Evolutionary conservation across 2,113 vertebrate species (phyloP).

Genomic region (Myrmecobius fasciatus): DNA sequence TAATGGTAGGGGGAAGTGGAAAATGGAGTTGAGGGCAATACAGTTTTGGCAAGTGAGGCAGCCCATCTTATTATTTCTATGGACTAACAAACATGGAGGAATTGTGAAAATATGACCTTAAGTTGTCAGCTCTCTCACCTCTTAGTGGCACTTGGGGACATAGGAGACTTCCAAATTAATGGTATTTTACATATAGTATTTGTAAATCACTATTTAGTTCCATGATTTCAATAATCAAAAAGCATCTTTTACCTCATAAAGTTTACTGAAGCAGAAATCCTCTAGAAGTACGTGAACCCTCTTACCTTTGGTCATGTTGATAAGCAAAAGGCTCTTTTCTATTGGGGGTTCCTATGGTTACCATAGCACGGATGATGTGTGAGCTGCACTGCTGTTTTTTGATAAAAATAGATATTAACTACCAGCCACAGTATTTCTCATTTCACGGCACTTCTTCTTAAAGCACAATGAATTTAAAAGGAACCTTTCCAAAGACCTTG

Average conservation of each 20-base stretch:
- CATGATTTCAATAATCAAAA: conserved; percentile 64
- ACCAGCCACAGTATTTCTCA: conserved; percentile 63
- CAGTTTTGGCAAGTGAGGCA: background rate
- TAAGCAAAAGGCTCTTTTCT: conserved; percentile 79
- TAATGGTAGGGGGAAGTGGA: no score
- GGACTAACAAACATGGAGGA: background rate
- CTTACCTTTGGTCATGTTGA: conserved; percentile 77
- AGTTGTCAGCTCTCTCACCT: conserved; percentile 29
- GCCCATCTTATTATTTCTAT: conserved; percentile 3
- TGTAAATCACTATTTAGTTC: conserved; percentile 45
- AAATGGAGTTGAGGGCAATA: background rate
- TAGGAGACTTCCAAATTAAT: conserved; percentile 57
- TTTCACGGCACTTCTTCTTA: conserved; percentile 53
- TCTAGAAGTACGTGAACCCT: conserved; percentile 72
- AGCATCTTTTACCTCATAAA: conserved; percentile 60
- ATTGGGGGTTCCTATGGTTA: conserved; percentile 85
- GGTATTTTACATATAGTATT: conserved; percentile 45
- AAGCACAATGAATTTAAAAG: conserved; percentile 47
- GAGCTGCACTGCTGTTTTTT: conserved; percentile 72
- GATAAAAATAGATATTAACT: conserved; percentile 84
- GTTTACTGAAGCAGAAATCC: conserved; percentile 69
- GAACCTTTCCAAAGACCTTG: conserved; percentile 29
- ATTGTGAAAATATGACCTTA: background rate
- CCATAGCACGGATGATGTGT: conserved; percentile 72
- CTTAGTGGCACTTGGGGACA: background rate